Evolutionary conservation across 2,797 vertebrate species (phyloP).

Genomic region (Rhinichthys osculus): DNA sequence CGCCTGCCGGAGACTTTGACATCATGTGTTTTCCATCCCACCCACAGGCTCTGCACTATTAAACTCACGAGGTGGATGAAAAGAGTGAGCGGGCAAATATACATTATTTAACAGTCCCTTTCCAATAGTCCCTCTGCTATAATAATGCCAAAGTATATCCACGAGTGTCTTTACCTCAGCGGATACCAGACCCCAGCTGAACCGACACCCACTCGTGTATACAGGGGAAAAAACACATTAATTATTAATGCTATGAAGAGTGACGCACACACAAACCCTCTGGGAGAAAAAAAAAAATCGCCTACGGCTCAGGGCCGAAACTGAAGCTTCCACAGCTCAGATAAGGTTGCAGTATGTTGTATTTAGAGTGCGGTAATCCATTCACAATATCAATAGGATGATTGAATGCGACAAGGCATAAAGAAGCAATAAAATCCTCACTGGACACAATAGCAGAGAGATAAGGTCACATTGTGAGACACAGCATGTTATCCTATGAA

Average conservation of each 20-base stretch:
- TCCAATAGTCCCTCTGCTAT: slow-evolving; percentile 41
- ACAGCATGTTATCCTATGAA: not conserved
- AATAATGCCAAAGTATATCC: slow-evolving; percentile 49
- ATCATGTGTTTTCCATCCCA: slow-evolving; percentile 36
- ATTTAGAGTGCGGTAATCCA: not conserved
- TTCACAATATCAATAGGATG: slow-evolving; percentile 29
- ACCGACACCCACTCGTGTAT: slow-evolving; percentile 13
- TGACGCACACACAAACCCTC: slow-evolving; percentile 31
- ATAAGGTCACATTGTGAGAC: slow-evolving; percentile 25
- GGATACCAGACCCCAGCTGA: slow-evolving; percentile 20
- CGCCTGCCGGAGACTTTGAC: slow-evolving; percentile 34
- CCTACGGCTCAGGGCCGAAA: slow-evolving; percentile 17
- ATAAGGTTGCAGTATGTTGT: slow-evolving; percentile 27
- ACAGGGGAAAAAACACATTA: slow-evolving; percentile 28
- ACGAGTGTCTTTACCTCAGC: slow-evolving; percentile 37
- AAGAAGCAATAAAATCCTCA: slow-evolving; percentile 37
- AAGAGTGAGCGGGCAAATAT: slow-evolving; percentile 33
- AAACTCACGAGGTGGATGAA: slow-evolving; percentile 21
- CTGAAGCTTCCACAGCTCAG: slow-evolving; percentile 20
- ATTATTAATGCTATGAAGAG: slow-evolving; percentile 39
- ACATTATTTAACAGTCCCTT: slow-evolving; percentile 51
- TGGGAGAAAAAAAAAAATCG: not conserved
- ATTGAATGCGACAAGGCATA: slow-evolving; percentile 40
- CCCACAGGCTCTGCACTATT: slow-evolving; percentile 24
- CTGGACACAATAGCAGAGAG: not conserved